Conservation (phyloP, 2,113 vertebrate genomes). For the Onychostoma macrolepis region DNA sequence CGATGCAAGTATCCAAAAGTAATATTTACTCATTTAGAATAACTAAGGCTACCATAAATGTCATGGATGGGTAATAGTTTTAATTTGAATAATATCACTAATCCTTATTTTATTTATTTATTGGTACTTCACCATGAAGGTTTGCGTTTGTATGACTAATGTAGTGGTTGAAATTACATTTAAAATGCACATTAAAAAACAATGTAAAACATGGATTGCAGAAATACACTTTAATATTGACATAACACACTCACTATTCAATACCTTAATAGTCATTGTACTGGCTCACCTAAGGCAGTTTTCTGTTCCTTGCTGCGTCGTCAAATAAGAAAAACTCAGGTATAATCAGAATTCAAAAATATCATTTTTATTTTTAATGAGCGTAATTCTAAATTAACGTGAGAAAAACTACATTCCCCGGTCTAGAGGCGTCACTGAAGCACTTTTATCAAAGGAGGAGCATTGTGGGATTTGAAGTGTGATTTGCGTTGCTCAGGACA, state of each 20-base stretch:
- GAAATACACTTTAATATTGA: not conserved
- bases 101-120: not conserved
- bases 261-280: not conserved
- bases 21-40: not conserved
- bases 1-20: not conserved
- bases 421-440: constrained; percentile 27
- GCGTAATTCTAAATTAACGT: not conserved
- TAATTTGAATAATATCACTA: not conserved
- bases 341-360: not conserved
- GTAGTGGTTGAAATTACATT: not conserved
- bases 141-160: not conserved
- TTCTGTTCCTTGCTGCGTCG: not conserved
- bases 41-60: not conserved
- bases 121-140: not conserved
- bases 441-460: constrained; percentile 50
- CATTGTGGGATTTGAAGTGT: constrained; percentile 69
- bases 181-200: not conserved
- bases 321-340: not conserved
- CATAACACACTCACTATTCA: not conserved
- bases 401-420: constrained; percentile 64
- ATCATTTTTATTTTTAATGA: constrained; percentile 27
- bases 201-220: not conserved
- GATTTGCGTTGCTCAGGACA: constrained; percentile 57
- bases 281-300: not conserved
- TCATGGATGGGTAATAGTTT: not conserved